Conservation (phyloP, 2,113 vertebrate species). For the rat (Rattus norvegicus) region DNA sequence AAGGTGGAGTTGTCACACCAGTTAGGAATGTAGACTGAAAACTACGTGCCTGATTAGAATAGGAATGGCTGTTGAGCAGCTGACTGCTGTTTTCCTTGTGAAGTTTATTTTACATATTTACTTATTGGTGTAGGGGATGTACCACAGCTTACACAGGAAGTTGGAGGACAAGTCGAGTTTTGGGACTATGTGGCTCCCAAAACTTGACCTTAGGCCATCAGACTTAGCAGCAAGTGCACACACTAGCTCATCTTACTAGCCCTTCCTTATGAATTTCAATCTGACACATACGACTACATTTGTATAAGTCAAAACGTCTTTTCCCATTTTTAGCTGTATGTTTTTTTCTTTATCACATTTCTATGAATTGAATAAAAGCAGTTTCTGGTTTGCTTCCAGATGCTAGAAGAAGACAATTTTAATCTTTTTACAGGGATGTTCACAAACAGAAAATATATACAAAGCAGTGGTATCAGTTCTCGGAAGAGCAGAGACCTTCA, state of each 20-base stretch:
- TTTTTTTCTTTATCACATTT: constrained; percentile 46
- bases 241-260: not conserved
- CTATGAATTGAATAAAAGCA: constrained; percentile 18
- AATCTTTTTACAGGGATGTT: constrained; percentile 41
- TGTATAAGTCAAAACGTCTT: constrained; percentile 33
- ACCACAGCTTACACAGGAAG: not conserved
- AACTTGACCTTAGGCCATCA: not conserved
- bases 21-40: not conserved
- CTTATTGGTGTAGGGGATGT: not conserved
- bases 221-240: not conserved
- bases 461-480: not conserved
- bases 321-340: not conserved
- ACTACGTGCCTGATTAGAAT: not conserved
- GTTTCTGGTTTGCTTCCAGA: not conserved
- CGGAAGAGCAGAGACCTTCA: not conserved
- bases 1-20: not conserved
- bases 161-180: not conserved
- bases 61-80: not conserved
- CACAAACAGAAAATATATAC: constrained; percentile 61
- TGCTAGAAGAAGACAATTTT: constrained; percentile 13
- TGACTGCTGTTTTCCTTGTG: not conserved
- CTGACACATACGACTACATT: constrained; percentile 21
- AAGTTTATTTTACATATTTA: not conserved
- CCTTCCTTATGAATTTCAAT: constrained; percentile 40
- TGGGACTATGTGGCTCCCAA: not conserved